Base-by-base conservation (phyloP, 1,140 invertebrate genomes). In the Diuraphis noxia region DNA sequence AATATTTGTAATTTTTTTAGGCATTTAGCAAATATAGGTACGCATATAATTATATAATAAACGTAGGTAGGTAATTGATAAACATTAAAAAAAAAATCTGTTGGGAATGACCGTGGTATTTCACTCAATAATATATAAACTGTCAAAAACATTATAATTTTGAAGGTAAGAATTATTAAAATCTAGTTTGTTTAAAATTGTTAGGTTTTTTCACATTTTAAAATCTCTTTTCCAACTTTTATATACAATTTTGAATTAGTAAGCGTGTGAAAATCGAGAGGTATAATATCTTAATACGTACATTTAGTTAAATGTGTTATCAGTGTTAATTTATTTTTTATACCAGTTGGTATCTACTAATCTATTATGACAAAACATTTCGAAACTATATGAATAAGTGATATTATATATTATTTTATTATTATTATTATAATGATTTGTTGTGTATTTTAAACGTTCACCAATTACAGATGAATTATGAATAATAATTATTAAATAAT, bases 391-490 rank as follows among this genome's bases (percentile, higher is more conserved):
- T 72, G 25, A 25, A 9, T 63, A n/a, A n/a, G 52, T 56, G 25
- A 56, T 56, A 56, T 56, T 56, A 72, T 72, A 72, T 72, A 72
- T 72, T 72, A 63, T n/a, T n/a, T n/a, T n/a, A n/a, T n/a, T n/a
- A n/a, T n/a, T n/a, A n/a, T n/a, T n/a, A n/a, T 19, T 72, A 5
- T 72, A 72, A 72, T 72, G 56, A 72, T 34, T 72, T n/a, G 56
- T 72, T 72, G 30, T 72, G 1, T 72, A 72, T 72, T 63, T 17
- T 17, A 72, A 17, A n/a, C 56, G n/a, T 19, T 56, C 10, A n/a
- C 56, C 34, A 72, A 72, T 72, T 72, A n/a, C 13, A n/a, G 13
- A 72, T n/a, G 56, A 63, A 19, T 72, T n/a, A n/a, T 17, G 25
- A 9, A 30, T 56, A 56, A 10, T 56, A 30, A 56, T 56, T 56